Conservation (phyloP, 2,797 vertebrate species). For the Cyprinella venusta region DNA sequence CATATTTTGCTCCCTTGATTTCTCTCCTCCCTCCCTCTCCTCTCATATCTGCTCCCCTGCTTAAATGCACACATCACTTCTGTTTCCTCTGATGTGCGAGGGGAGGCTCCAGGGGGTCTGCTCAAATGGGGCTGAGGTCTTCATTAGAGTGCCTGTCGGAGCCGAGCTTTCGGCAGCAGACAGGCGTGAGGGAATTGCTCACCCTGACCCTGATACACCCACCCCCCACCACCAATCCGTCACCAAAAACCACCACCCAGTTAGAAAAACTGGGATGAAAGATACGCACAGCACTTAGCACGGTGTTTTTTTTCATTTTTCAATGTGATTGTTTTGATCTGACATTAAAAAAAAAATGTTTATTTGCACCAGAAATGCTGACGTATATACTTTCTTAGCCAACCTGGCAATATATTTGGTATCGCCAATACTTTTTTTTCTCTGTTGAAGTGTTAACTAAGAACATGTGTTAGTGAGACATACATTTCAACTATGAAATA, state of each 20-base stretch:
- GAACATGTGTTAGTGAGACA: not conserved
- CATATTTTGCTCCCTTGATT: constrained; percentile 39
- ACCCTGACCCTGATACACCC: constrained; percentile 43
- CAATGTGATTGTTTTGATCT: no score
- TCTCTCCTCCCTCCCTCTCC: constrained; percentile 10
- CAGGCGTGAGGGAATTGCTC: constrained; percentile 60
- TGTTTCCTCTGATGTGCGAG: constrained; percentile 29
- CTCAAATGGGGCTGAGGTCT: constrained; percentile 68
- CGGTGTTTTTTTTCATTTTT: not conserved
- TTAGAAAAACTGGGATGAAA: constrained; percentile 30
- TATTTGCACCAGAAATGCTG: not conserved
- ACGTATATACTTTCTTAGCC: not conserved
- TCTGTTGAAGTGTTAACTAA: not conserved
- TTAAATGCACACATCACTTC: constrained; percentile 33
- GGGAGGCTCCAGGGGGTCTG: constrained; percentile 54
- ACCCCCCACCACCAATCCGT: not conserved
- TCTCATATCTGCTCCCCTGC: constrained; percentile 26
- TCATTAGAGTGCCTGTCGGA: constrained; percentile 69
- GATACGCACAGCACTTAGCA: not conserved
- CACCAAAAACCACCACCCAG: constrained; percentile 29
- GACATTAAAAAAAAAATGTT: not conserved
- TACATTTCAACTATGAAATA: not conserved
- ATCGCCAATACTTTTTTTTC: not conserved
- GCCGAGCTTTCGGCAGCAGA: constrained; percentile 52
- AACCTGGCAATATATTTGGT: not conserved